These are phyloP conservation scores for Pachycephala philippinensis DNA, from an alignment of 2,113 vertebrate genomes.

Conservation along the genomic window DNA sequence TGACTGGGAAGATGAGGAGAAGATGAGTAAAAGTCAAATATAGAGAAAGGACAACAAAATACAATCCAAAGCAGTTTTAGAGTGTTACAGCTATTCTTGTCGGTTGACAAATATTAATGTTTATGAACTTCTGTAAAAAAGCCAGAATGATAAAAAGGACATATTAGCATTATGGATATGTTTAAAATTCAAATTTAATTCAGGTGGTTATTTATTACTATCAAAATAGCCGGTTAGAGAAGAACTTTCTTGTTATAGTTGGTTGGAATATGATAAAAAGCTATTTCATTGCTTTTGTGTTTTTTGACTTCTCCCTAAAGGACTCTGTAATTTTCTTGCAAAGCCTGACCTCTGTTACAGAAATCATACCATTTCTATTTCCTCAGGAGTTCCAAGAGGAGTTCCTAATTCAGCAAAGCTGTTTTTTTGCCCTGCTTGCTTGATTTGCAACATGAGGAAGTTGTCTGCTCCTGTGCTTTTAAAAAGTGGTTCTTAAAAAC, in stretches of 20 bases:
- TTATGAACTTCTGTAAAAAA: not conserved
- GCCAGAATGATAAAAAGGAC: not conserved
- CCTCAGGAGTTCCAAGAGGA: not conserved
- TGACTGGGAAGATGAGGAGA: not conserved
- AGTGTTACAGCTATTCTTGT: not conserved
- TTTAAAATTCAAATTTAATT: not conserved
- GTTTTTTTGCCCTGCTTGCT: not conserved
- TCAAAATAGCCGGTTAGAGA: not conserved
- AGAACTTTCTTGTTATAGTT: not conserved
- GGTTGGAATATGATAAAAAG: not conserved
- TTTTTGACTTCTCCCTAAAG: not conserved
- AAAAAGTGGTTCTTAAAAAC: not conserved
- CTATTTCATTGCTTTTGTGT: not conserved
- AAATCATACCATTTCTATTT: not conserved
- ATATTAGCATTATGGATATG: not conserved
- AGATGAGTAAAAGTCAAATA: not conserved
- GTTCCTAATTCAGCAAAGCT: not conserved
- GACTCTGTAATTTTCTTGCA: not conserved
- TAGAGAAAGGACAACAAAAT: not conserved
- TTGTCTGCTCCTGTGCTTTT: not conserved
- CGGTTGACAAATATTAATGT: not conserved
- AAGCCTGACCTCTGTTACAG: not conserved
- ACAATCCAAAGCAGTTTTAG: not conserved
- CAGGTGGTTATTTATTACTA: not conserved
- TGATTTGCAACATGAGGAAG: not conserved